Base-by-base conservation (phyloP, 1,140 invertebrate species). In the Nasonia vitripennis region DNA sequence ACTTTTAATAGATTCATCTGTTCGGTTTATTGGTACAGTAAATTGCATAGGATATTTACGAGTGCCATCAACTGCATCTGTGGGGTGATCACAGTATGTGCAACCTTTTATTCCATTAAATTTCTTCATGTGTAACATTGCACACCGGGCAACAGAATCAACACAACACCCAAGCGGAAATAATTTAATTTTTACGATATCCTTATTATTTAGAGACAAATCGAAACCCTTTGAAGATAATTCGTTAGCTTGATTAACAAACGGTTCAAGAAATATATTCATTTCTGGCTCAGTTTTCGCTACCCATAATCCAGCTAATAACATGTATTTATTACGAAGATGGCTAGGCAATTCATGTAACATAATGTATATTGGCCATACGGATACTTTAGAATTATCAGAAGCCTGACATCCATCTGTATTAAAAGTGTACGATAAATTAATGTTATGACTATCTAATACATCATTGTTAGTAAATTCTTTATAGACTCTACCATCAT, bases 91-190 rank as follows among this genome's bases (percentile, higher is more conserved):
- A 81, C 87, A 88, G 74, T 83, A 88, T 23, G 86, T 88, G 73
- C 86, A 88, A 23, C 86, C 87, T 80, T 74, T 84, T 9, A 27
- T 7, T 9, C 86, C 87, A 73, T 88, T 88, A 37, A 70, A 88
- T 73, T 86, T 84, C 27, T 84, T 88, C 84, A 88, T 88, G 48
- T 87, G 86, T 1, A 87, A 4, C 62, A 88, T 71, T 48, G 62
- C 45, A 81, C 75, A 79, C 14, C 87, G 17, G 2, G 83, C 79
- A 14, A 62, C 78, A 20, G 84, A 86, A 74, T 87, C 87, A 2
- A 88, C 86, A 34, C 83, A 88, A 81, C 83, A 78, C 27, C 48
- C 78, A 9, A 79, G 12, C 1, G 78, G 78, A 62, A 12, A 62
- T 7, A 79, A 34, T 31, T 62, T 79, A 34, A 7, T 62, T n/a